phyloP scores from a whole-genome alignment of 2,888 invertebrate species.

The Cabera pusaria region DNA sequence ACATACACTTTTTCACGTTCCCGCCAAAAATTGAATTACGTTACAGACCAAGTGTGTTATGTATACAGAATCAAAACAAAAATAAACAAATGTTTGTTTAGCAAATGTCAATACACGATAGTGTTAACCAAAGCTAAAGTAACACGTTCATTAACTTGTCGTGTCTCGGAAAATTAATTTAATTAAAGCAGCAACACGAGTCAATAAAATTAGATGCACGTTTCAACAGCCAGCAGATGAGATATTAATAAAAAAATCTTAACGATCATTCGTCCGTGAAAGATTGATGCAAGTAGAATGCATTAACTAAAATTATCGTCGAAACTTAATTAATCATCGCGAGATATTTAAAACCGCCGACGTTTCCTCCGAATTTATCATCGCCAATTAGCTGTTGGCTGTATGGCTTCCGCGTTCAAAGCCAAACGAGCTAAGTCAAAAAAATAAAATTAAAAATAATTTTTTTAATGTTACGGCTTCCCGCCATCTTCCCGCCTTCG shows the following conservation, averaged over 20 bases:
- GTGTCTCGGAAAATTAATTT: too few relatives aligned
- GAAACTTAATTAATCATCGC: constrained; percentile 31
- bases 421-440: constrained; percentile 43
- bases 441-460: constrained; percentile 28
- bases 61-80: too few relatives aligned
- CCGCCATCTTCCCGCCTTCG: constrained; percentile 8
- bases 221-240: constrained; percentile 1
- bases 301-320: constrained; percentile 28
- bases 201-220: not conserved
- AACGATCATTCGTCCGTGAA: constrained; percentile 17
- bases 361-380: constrained; percentile 58
- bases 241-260: constrained; percentile 16
- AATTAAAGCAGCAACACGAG: too few relatives aligned
- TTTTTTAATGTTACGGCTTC: constrained; percentile 13
- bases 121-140: too few relatives aligned
- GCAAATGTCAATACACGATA: too few relatives aligned
- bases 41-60: too few relatives aligned
- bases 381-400: constrained; percentile 55
- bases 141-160: too few relatives aligned
- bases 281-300: constrained; percentile 26
- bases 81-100: too few relatives aligned
- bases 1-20: too few relatives aligned
- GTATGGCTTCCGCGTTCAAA: constrained; percentile 61
- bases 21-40: too few relatives aligned
- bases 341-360: constrained; percentile 39